These are phyloP conservation scores for Spicauda simplicius DNA, from an alignment of 2,888 invertebrate genomes.

Conservation along the genomic window DNA sequence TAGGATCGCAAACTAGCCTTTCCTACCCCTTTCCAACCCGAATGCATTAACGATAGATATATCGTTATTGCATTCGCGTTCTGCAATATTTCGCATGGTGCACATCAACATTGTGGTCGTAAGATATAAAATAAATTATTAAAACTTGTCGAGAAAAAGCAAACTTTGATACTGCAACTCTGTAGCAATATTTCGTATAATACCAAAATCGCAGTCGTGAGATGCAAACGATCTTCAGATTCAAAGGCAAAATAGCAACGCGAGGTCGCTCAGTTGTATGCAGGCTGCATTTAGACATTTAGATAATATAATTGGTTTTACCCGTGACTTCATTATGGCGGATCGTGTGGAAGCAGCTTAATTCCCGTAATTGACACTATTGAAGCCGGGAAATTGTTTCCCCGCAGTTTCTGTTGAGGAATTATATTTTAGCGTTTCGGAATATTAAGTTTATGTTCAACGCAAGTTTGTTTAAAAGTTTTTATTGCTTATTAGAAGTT, in stretches of 20 bases:
- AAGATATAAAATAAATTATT: too few species aligned
- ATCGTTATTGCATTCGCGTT: too few species aligned
- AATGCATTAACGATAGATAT: too few species aligned
- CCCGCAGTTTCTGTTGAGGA: conserved; percentile 16
- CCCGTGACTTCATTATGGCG: conserved; percentile 34
- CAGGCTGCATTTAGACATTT: conserved; percentile 36
- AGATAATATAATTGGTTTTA: conserved; percentile 36
- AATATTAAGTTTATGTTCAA: conserved; percentile 11
- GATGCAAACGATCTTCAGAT: conserved; percentile 3
- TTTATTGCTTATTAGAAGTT: neutral
- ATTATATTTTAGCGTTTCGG: conserved; percentile 18
- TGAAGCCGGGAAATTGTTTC: conserved; percentile 30
- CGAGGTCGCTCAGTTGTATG: conserved; percentile 25
- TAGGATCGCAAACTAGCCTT: too few species aligned
- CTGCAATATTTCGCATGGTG: too few species aligned
- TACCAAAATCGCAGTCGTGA: neutral
- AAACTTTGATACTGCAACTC: too few species aligned
- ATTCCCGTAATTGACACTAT: conserved; percentile 32
- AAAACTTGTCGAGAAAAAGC: too few species aligned
- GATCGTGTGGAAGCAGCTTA: conserved; percentile 35
- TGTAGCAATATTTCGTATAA: too few species aligned
- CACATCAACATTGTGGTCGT: too few species aligned
- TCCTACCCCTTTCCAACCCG: too few species aligned
- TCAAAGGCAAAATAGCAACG: conserved; percentile 22
- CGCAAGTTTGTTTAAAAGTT: neutral